Percentiles rank a stretch among this genome's conserved stretches.
Conservation (phyloP, 2,888 invertebrate species). For the Drosophila infuscata region DNA sequence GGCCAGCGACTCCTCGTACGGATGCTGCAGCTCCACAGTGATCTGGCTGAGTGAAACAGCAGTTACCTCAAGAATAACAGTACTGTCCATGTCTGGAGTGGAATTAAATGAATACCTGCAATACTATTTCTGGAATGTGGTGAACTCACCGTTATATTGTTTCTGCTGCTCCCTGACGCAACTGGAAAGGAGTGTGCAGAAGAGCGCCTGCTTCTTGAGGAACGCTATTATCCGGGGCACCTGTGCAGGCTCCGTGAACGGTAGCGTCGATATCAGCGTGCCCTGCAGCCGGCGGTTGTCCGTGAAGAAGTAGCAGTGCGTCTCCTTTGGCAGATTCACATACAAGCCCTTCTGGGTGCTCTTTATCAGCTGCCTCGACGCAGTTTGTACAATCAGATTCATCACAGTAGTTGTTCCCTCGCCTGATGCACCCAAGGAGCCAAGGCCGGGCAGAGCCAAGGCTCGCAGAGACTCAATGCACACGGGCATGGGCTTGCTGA, state of each 20-base stretch:
- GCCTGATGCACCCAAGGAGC: background rate
- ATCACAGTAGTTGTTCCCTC: conserved; percentile 82
- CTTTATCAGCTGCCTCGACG: conserved; percentile 90
- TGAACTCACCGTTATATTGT: conserved; percentile 87
- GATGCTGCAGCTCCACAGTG: conserved; percentile 96
- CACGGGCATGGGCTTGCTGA: conserved; percentile 94
- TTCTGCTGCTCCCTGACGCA: conserved; percentile 94
- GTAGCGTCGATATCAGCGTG: conserved; percentile 88
- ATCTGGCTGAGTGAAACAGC: conserved; percentile 95
- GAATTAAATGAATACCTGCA: background rate
- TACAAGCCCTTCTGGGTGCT: conserved; percentile 92
- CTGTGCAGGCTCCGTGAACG: conserved; percentile 97
- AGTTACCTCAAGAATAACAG: conserved; percentile 95
- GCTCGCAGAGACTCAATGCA: conserved; percentile 90
- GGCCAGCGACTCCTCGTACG: conserved; percentile 95
- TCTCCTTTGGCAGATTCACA: conserved; percentile 96
- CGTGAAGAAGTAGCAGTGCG: conserved; percentile 97
- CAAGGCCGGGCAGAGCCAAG: conserved; percentile 87
- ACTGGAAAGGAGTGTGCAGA: conserved; percentile 94
- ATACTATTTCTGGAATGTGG: background rate
- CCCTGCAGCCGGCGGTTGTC: conserved; percentile 90
- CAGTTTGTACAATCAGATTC: conserved; percentile 91
- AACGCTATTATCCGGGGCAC: conserved; percentile 94
- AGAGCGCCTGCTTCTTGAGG: conserved; percentile 95
- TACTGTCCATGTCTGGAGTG: conserved; percentile 84